Base-by-base conservation (phyloP, 2,113 vertebrate genomes). In the Corvus moneduloides region DNA sequence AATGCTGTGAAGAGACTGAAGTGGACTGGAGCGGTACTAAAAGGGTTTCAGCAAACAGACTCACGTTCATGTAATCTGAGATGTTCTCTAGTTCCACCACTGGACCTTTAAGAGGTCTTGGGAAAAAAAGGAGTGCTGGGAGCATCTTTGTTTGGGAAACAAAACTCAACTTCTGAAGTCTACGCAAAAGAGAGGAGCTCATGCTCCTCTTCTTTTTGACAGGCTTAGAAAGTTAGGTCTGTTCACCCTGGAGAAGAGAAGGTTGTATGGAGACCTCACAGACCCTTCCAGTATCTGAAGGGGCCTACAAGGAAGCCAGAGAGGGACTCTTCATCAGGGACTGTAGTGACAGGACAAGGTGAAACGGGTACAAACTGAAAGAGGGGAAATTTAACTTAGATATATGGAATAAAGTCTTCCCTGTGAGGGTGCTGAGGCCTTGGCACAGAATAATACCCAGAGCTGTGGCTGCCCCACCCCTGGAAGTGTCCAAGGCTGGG, bases 1-100 rank as follows among this genome's bases (percentile, higher is more conserved):
- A 76, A 32, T 0, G 16, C 68, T 49, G 39, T 4, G 10, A 73
- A 61, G 41, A 66, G 44, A 39, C 33, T 23, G 26, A 75, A 79
- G 46, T 11, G 21, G 33, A 37, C 59, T 58, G 27, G 32, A 67
- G 32, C 1, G 9, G 37, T 14, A 58, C n/a, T 49, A 46, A 90
- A 72, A 86, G 2, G 12, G 13, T 73, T 63, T 73, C 80, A 76
- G 39, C 46, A 44, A 64, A 59, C 19, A 87, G 59, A 32, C 30
- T 75, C 69, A 33, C 0, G 0, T 3, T 37, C 35, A 72, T 33
- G 76, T 0, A n/a, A 23, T 5, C 64, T 10, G 61, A 84, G 64
- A 75, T 0, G 1, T 71, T 84, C 54, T 61, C 23, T 85, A 61
- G 46, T 26, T 55, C 44, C 17, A 76, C 4, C 11, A 5, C 19